Conservation (phyloP, 2,113 vertebrate genomes). For the Coptodon bakossiorum region DNA sequence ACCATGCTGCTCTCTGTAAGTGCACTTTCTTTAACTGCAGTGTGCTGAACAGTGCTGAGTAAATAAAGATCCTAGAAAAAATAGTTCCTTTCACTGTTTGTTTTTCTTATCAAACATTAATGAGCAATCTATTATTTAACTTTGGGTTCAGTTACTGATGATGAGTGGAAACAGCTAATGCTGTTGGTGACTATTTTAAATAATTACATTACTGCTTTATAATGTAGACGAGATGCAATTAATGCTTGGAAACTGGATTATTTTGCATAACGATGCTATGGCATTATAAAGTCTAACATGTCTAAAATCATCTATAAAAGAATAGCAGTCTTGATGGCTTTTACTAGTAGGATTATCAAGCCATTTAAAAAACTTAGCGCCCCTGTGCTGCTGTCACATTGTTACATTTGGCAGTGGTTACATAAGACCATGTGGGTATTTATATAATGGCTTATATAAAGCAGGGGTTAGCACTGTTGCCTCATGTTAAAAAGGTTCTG, state of each 20-base stretch:
- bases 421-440: neutral
- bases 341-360: neutral
- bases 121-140: neutral
- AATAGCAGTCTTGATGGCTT: neutral
- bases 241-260: neutral
- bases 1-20: slow-evolving; percentile 26
- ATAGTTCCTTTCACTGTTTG: neutral
- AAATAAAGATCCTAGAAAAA: slow-evolving; percentile 58
- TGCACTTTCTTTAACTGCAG: neutral
- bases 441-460: neutral
- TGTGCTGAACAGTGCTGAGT: slow-evolving; percentile 20
- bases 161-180: neutral
- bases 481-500: neutral
- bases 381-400: neutral
- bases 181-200: neutral
- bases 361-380: neutral
- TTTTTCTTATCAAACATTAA: neutral
- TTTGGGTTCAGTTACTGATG: neutral
- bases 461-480: neutral
- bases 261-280: neutral
- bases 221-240: neutral
- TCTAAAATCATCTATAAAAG: neutral
- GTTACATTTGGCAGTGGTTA: neutral
- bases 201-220: neutral
- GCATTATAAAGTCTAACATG: neutral